phyloP scores from a whole-genome alignment of 1,140 invertebrate species.

The Drosophila novamexicana region DNA sequence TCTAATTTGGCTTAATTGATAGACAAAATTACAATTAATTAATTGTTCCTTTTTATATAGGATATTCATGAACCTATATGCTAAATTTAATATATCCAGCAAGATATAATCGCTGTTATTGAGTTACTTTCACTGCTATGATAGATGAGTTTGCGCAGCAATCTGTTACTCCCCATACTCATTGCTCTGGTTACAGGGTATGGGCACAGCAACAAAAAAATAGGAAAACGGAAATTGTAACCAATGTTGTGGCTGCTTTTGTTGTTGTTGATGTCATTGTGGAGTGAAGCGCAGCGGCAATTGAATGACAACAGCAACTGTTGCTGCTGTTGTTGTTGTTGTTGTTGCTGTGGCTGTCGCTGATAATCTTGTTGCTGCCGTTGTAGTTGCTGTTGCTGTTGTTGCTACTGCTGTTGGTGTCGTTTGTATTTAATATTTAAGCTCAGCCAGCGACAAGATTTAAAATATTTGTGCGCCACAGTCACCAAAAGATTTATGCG shows the following conservation, averaged over 20 bases:
- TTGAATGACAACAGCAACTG: conserved; percentile 34
- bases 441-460: conserved; percentile 37
- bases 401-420: conserved; percentile 13
- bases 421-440: conserved; percentile 49
- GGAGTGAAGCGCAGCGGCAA: conserved; percentile 36
- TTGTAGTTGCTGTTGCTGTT: conserved; percentile 4
- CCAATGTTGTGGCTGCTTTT: conserved; percentile 29
- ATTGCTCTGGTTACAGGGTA: conserved; percentile 15
- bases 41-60: too few relatives aligned
- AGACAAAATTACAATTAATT: too few relatives aligned
- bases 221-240: conserved; percentile 32
- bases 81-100: too few relatives aligned
- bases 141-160: not conserved
- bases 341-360: not conserved
- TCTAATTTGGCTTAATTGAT: too few relatives aligned
- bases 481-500: conserved; percentile 50
- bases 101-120: too few relatives aligned
- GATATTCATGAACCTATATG: too few relatives aligned
- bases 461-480: conserved; percentile 46
- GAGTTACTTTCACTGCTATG: too few relatives aligned
- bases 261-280: conserved; percentile 30
- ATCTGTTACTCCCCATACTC: not conserved
- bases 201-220: conserved; percentile 2
- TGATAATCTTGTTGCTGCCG: conserved; percentile 10
- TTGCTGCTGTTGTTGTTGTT: conserved; percentile 11